Evolutionary conservation across 30 jellyfish, hydroid and myxozoan species (phyloP).

Genomic region (Mastigias papua): DNA sequence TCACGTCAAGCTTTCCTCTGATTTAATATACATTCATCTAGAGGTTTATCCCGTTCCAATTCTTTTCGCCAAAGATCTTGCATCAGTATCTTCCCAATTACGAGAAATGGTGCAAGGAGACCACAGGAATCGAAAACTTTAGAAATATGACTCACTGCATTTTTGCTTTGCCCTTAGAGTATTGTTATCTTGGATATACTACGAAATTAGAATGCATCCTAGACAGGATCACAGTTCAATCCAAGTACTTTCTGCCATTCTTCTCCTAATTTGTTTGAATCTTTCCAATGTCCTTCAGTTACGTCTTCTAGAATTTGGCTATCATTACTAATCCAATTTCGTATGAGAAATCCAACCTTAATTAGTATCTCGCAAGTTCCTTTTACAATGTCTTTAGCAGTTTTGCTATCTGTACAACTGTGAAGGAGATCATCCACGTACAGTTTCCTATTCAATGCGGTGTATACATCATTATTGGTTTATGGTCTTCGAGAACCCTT

Average conservation of each 20-base stretch:
- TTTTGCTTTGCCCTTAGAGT: background rate
- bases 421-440: slow-evolving; percentile 37
- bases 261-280: background rate
- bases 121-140: slow-evolving; percentile 52
- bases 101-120: slow-evolving; percentile 28
- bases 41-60: slow-evolving; percentile 30
- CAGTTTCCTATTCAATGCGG: slow-evolving; percentile 7
- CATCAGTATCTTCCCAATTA: background rate
- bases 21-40: slow-evolving; percentile 3
- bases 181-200: background rate
- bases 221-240: background rate
- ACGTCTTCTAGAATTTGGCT: background rate
- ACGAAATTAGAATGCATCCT: slow-evolving; percentile 7
- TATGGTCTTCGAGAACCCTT: slow-evolving; percentile 12
- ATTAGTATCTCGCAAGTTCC: background rate
- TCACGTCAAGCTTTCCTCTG: background rate
- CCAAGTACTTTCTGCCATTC: slow-evolving; percentile 27
- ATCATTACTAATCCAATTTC: background rate
- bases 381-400: slow-evolving; percentile 15
- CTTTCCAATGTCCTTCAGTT: background rate
- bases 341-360: background rate
- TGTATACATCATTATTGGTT: background rate
- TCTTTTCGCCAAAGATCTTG: slow-evolving; percentile 12
- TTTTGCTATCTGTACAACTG: slow-evolving; percentile 14
- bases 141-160: slow-evolving; percentile 20